Percentiles rank a stretch among this genome's conserved stretches.
phyloP scores from a whole-genome alignment of 1,140 invertebrate genomes.

The Branchinecta lynchi region DNA sequence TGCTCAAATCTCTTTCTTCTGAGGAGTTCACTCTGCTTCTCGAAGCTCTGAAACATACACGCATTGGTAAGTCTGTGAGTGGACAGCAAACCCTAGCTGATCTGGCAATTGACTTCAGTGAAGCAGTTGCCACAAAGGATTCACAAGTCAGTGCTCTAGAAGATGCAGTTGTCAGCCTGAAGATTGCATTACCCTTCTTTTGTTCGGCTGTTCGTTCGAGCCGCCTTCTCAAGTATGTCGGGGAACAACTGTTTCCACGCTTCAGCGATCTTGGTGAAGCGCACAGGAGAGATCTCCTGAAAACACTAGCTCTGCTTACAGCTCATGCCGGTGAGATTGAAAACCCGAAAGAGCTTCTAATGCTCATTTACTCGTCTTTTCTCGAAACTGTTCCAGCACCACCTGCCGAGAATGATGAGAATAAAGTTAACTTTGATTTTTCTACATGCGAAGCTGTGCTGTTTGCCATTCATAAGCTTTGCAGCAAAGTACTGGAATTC shows the following conservation, averaged over 20 bases:
- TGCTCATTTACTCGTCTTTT: conserved; percentile 15
- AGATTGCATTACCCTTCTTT: conserved; percentile 12
- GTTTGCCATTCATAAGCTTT: conserved; percentile 74
- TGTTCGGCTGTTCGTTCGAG: conserved; percentile 17
- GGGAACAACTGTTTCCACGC: neutral
- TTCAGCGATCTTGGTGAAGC: neutral
- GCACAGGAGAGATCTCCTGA: neutral
- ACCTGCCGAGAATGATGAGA: conserved; percentile 16
- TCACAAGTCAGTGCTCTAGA: conserved; percentile 64
- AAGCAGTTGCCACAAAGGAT: conserved; percentile 34
- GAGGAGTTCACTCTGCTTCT: conserved; percentile 84
- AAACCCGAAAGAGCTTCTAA: neutral
- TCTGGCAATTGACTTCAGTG: conserved; percentile 33
- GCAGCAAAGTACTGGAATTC: conserved; percentile 58
- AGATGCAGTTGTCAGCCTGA: conserved; percentile 53
- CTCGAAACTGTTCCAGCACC: conserved; percentile 18
- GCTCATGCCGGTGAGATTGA: conserved; percentile 16
- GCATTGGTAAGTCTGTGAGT: conserved; percentile 55
- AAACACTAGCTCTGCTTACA: neutral
- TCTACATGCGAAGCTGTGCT: conserved; percentile 85
- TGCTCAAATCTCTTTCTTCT: conserved; percentile 60
- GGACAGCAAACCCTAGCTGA: conserved; percentile 76
- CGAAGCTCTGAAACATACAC: conserved; percentile 61
- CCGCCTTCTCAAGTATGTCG: conserved; percentile 8
- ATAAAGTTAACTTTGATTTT: conserved; percentile 52